Percentiles rank a stretch among this genome's conserved stretches.
phyloP scores from a whole-genome alignment of 53 echinoderm and acorn worm species.

The Patiria pectinifera region DNA sequence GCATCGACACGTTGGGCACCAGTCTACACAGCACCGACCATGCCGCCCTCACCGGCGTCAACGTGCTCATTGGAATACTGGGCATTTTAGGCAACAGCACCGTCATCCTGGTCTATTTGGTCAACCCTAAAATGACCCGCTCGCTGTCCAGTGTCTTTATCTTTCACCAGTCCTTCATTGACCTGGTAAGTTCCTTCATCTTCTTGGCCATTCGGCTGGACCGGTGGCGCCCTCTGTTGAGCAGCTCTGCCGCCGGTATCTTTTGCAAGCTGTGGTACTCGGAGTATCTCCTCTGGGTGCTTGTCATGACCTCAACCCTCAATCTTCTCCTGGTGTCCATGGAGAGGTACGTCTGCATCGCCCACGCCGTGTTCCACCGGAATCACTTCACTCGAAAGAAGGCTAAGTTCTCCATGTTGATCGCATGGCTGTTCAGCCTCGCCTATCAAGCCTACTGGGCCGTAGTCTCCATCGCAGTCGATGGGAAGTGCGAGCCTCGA shows the following conservation, averaged over 20 bases:
- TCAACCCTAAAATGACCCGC: conserved; percentile 65
- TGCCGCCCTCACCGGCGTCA: not conserved
- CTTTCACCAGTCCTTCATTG: conserved; percentile 83
- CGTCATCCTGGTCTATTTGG: conserved; percentile 78
- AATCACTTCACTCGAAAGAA: conserved; percentile 79
- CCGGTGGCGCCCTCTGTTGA: conserved; percentile 56
- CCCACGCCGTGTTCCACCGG: conserved; percentile 74
- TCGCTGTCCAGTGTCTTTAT: conserved; percentile 83
- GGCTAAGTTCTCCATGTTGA: conserved; percentile 72
- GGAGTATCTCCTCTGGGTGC: conserved; percentile 86
- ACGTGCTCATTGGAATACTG: conserved; percentile 74
- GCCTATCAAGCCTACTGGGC: conserved; percentile 84
- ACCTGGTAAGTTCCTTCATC: conserved; percentile 76
- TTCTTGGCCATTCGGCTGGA: conserved; percentile 67
- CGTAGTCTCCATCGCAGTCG: conserved; percentile 57
- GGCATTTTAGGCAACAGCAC: conserved; percentile 81
- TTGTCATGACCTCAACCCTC: conserved; percentile 83
- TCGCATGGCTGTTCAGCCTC: conserved; percentile 78
- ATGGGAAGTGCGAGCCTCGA: conserved; percentile 61
- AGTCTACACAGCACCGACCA: conserved; percentile 28
- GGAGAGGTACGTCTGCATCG: conserved; percentile 81
- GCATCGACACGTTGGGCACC: conserved; percentile 20
- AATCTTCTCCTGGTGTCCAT: conserved; percentile 79
- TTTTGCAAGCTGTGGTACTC: conserved; percentile 87
- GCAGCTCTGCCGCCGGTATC: conserved; percentile 15